Evolutionary conservation across 2,888 invertebrate genomes (phyloP).

Genomic region (Oscheius sp.): DNA sequence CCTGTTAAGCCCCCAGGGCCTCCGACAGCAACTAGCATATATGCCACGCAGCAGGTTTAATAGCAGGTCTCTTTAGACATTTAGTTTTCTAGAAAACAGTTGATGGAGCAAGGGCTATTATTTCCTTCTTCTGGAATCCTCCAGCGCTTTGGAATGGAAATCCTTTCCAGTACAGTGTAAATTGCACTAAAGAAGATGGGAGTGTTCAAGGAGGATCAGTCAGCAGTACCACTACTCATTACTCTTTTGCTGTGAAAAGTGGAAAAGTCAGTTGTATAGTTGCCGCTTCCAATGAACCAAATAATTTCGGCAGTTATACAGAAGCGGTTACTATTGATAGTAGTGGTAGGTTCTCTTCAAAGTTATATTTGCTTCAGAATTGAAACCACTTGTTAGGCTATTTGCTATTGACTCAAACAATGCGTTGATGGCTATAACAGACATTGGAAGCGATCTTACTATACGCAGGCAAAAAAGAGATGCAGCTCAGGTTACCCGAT

Average conservation of each 20-base stretch:
- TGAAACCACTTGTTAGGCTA: conserved; percentile 65
- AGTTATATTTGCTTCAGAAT: conserved; percentile 45
- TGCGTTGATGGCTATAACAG: conserved; percentile 61
- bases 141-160: conserved; percentile 68
- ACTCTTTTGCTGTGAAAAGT: conserved; percentile 66
- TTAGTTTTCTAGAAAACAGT: conserved; percentile 61
- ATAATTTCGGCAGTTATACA: conserved; percentile 60
- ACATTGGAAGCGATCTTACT: conserved; percentile 49
- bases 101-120: conserved; percentile 67
- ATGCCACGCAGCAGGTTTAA: conserved; percentile 63
- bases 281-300: conserved; percentile 67
- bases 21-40: conserved; percentile 60
- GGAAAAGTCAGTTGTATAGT: conserved; percentile 66
- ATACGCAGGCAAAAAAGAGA: conserved; percentile 41
- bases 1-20: conserved; percentile 67
- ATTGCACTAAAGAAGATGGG: conserved; percentile 62
- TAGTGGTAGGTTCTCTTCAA: conserved; percentile 49
- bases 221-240: conserved; percentile 58
- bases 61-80: not conserved
- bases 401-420: conserved; percentile 68
- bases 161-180: conserved; percentile 63
- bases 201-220: conserved; percentile 46
- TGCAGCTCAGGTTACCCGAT: conserved; percentile 26
- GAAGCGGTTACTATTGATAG: conserved; percentile 63
- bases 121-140: conserved; percentile 67